phyloP scores from a whole-genome alignment of 23 tunicate species.

The Clavelina lepadiformis region DNA sequence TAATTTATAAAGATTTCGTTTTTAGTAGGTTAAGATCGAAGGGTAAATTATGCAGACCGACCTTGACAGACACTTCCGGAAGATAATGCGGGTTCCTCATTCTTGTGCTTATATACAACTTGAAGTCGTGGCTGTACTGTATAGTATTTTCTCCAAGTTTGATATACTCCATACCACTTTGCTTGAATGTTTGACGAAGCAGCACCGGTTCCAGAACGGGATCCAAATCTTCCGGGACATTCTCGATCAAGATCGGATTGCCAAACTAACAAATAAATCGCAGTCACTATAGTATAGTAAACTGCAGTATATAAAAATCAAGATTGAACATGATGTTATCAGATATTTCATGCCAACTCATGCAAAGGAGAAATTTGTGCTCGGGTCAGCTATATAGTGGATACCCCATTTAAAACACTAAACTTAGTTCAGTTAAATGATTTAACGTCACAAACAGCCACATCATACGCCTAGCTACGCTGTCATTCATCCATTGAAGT shows the following conservation, averaged over 20 bases:
- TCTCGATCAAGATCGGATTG: constrained; percentile 77
- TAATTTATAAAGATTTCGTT: no score
- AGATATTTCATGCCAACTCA: no score
- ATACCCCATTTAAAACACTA: no score
- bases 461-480: no score
- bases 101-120: constrained; percentile 78
- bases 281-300: not conserved
- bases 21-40: no score
- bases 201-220: constrained; percentile 73
- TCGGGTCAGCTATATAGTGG: no score
- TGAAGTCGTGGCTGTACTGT: constrained; percentile 87
- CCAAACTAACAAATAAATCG: constrained; percentile 42
- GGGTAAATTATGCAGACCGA: no score
- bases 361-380: no score
- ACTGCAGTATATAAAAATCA: not conserved
- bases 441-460: no score
- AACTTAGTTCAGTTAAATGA: no score
- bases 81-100: constrained; percentile 82
- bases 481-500: no score
- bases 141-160: constrained; percentile 79
- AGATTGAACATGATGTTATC: no score
- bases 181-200: constrained; percentile 84
- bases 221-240: constrained; percentile 70
- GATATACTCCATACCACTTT: constrained; percentile 85
- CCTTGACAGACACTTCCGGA: constrained; percentile 90